Conservation (phyloP, 2,888 invertebrate genomes). For the Acanthococcus lagerstroemiae region DNA sequence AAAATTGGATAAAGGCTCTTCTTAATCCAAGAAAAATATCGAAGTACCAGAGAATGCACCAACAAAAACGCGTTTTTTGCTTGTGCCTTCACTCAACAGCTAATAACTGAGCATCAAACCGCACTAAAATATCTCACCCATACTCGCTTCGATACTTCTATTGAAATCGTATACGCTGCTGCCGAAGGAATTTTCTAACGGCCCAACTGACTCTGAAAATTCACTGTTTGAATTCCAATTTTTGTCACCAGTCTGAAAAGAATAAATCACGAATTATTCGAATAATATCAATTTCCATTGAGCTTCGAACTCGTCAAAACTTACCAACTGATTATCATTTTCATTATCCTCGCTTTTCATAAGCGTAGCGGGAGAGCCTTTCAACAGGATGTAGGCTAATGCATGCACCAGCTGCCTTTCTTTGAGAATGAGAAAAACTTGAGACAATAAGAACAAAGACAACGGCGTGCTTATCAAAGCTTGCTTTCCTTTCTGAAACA, state of each 20-base stretch:
- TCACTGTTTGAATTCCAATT: neutral
- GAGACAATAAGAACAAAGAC: constrained; percentile 76
- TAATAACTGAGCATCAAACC: too few relatives aligned
- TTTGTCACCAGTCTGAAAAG: neutral
- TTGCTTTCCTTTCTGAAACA: constrained; percentile 38
- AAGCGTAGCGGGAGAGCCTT: constrained; percentile 57
- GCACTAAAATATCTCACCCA: too few relatives aligned
- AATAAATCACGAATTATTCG: too few relatives aligned
- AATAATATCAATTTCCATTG: too few relatives aligned
- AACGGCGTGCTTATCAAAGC: constrained; percentile 63
- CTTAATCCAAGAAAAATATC: too few relatives aligned
- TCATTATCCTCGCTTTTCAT: neutral
- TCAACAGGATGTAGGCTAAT: constrained; percentile 79
- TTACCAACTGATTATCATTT: too few relatives aligned
- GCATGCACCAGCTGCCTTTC: constrained; percentile 84
- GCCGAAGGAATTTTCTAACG: neutral
- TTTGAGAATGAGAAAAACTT: constrained; percentile 89
- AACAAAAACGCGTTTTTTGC: too few relatives aligned
- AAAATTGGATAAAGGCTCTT: too few relatives aligned
- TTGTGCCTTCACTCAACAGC: too few relatives aligned
- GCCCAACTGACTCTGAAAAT: neutral
- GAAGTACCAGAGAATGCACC: too few relatives aligned
- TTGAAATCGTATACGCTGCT: neutral
- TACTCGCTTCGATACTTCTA: too few relatives aligned
- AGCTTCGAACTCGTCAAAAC: too few relatives aligned